phyloP scores from a whole-genome alignment of 92 coral and sea anemone species.

The Galaxea fascicularis region DNA sequence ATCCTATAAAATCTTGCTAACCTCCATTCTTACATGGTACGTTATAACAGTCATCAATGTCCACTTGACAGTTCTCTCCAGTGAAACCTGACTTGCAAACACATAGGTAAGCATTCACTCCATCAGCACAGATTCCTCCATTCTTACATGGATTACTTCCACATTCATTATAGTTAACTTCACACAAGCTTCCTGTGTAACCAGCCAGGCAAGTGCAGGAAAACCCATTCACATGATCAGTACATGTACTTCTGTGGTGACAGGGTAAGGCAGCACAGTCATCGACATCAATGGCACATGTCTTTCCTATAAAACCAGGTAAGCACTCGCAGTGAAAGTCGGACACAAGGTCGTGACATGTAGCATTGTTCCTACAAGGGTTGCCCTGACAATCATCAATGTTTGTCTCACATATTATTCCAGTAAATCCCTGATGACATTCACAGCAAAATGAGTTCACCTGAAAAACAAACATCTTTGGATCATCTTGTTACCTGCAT shows the following conservation, averaged over 20 bases:
- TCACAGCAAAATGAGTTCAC: constrained; percentile 81
- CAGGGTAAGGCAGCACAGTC: constrained; percentile 80
- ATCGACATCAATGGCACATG: constrained; percentile 71
- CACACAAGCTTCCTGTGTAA: constrained; percentile 73
- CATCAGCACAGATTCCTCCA: constrained; percentile 93
- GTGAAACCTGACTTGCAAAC: constrained; percentile 82
- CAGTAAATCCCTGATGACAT: constrained; percentile 73
- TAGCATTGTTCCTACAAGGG: constrained; percentile 75
- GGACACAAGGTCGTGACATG: constrained; percentile 77
- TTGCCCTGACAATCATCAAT: constrained; percentile 80
- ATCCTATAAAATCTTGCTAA: not conserved
- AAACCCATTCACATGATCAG: constrained; percentile 69
- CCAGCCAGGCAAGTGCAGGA: constrained; percentile 72
- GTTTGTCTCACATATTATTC: constrained; percentile 83
- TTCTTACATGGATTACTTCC: constrained; percentile 77
- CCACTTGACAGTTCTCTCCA: constrained; percentile 70
- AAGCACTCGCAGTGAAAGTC: constrained; percentile 73
- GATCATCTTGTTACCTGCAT: not conserved
- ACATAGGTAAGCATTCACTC: constrained; percentile 79
- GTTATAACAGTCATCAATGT: constrained; percentile 76
- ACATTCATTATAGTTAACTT: constrained; percentile 78
- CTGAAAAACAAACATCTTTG: constrained; percentile 36
- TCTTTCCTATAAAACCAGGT: constrained; percentile 74
- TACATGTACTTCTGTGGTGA: constrained; percentile 77
- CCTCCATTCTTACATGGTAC: constrained; percentile 84